Percentiles rank a stretch among this genome's conserved stretches.
phyloP scores from a whole-genome alignment of 2,113 vertebrate species.

The Brachyhypopomus occidentalis region DNA sequence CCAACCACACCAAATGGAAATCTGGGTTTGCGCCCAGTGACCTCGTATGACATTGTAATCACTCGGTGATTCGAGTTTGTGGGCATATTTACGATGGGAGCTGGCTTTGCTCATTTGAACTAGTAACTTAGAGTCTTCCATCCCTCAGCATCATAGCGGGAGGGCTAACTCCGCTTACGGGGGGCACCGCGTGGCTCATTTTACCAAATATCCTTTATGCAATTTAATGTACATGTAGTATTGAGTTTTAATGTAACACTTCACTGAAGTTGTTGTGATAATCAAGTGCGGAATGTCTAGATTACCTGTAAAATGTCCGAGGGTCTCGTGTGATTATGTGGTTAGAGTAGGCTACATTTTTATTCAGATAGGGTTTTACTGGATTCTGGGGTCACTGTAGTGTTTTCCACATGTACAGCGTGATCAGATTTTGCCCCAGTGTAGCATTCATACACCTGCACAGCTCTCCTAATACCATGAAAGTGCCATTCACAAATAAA shows the following conservation, averaged over 20 bases:
- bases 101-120: constrained; percentile 4
- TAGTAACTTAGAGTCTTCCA: constrained; percentile 38
- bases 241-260: neutral
- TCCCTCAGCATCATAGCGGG: constrained; percentile 10
- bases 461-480: too few species aligned
- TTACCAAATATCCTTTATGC: constrained; percentile 26
- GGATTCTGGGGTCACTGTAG: too few species aligned
- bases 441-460: too few species aligned
- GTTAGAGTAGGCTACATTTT: neutral
- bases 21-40: neutral
- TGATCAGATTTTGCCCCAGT: too few species aligned
- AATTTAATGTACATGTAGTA: constrained; percentile 1
- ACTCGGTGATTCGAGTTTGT: neutral
- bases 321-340: neutral
- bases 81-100: neutral
- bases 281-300: neutral
- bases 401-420: too few species aligned
- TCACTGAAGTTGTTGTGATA: neutral
- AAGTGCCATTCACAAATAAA: neutral
- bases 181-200: constrained; percentile 2
- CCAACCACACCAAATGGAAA: neutral
- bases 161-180: neutral
- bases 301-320: neutral
- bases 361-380: too few species aligned
- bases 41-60: constrained; percentile 9